Evolutionary conservation across 2,888 invertebrate species (phyloP), one percentile per base, ranked within the genome.

Genomic region (Epinotia nisella): DNA sequence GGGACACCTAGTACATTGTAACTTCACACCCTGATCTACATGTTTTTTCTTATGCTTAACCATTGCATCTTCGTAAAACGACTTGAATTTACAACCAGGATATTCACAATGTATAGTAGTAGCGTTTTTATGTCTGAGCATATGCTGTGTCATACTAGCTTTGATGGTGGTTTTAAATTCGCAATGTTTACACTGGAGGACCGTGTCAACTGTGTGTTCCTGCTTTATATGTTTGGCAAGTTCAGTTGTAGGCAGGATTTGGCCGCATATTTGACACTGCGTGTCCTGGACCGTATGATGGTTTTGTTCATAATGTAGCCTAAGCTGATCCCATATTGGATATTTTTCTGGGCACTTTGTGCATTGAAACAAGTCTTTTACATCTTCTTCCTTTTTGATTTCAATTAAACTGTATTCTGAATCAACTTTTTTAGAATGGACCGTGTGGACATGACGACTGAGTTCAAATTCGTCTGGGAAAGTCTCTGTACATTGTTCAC

Each of bases 211-310:
- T 0, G 82, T 83, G 53, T 90, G 90, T 0, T 78, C 74, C 0
- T 24, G 70, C 76, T 91, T 91, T 4, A 93, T 90, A 65, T 93
- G 93, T 64, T 89, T 91, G 17, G 87, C 79, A 51, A 93, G 74
- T 21, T 91, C 90, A 0, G 79, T 83, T 0, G 82, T 82, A 0
- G 85, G 84, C 11, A 93, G 75, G 3, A 92, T 78, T 74, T 89
- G 84, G 0, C 92, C 92, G 35, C 93, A 93, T 0, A 89, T 82
- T 75, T 92, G 92, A 75, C 93, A 93, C 70, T 93, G 93, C 0
- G 87, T 88, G 51, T 89, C 85, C 17, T 84, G 80, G 0, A 83
- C 75, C 24, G 81, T 78, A 29, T 87, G 85, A 74, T 93, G 93
- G 9, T 80, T 86, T 68, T 87, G 84, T 72, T 90, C 90, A 1